Base-by-base conservation (phyloP, 1,140 invertebrate genomes). In the Medauroidea extradentata region DNA sequence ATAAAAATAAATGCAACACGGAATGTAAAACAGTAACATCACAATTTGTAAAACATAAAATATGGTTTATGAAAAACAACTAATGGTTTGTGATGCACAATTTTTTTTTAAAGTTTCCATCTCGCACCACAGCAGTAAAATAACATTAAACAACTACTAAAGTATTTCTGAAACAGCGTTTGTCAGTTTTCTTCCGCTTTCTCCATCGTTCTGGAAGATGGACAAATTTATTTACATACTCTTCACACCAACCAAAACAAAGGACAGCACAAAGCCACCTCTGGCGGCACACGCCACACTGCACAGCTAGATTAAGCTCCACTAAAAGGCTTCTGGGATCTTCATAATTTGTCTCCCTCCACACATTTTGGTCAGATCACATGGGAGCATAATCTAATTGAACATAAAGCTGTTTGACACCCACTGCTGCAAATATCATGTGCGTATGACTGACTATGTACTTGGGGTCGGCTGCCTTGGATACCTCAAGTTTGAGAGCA, bases 361-460 rank as follows among this genome's bases (percentile, higher is more conserved):
- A 29, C 24, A 25, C 19, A 9, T 44, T 19, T n/a, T 5, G 25
- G n/a, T 14, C 21, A 25, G 54, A 81, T 88, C 85, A 90, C 79
- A 89, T 88, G 8, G 84, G 84, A 42, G 88, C 86, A 73, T 91
- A 95, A 74, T 98, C 94, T 52, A 97, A 81, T 74, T 97, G 94
- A 39, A 97, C 89, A 65, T 93, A 93, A 2, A 97, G 76, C 68
- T 96, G 91, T 74, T 86, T 85, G 2, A 98, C 91, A 27, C 94
- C 94, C 57, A 87, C 86, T 41, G 89, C 81, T 58, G 89, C 86
- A 75, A 99, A 98, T 69, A 99, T 97, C 81, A 91, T 91, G 63
- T 96, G 90, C 8, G 94, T 92, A 69, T 96, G 92, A 63, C 88
- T 89, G 0, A 94, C 83, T 23, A 98, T 87, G 71, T 96, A 95